phyloP scores from a whole-genome alignment of 2,888 invertebrate species.

The Callosobruchus maculatus region DNA sequence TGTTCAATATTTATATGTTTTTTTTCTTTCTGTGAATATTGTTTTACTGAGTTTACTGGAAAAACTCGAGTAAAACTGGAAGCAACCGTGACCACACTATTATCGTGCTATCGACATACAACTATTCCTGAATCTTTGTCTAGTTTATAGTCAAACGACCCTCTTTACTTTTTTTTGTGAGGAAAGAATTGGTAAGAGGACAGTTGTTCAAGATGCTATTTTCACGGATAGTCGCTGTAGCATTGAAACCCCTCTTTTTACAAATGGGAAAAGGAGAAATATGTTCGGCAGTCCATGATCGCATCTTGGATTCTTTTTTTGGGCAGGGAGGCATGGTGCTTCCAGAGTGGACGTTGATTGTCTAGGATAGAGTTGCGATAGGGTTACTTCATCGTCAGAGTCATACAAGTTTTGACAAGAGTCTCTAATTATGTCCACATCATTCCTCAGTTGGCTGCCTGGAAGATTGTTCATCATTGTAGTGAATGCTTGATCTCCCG shows the following conservation, averaged over 20 bases:
- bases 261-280: conserved; percentile 1
- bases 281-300: conserved; percentile 2
- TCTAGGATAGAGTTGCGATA: conserved; percentile 4
- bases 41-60: background rate
- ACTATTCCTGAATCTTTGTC: too few relatives aligned
- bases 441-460: conserved; percentile 17
- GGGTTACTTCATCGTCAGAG: conserved; percentile 9
- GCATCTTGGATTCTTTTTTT: conserved; percentile 5
- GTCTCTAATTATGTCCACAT: conserved; percentile 12
- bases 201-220: too few relatives aligned
- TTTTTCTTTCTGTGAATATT: conserved; percentile 8
- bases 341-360: background rate
- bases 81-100: conserved; percentile 20
- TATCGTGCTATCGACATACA: conserved; percentile 19
- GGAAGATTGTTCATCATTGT: conserved; percentile 16
- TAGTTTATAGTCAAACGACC: conserved; percentile 16
- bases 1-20: background rate
- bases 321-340: background rate
- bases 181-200: conserved; percentile 5
- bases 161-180: conserved; percentile 13
- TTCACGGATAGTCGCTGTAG: too few relatives aligned
- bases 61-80: conserved; percentile 14
- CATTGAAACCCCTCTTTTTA: conserved; percentile 8
- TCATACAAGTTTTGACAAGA: conserved; percentile 3
- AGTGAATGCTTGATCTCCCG: conserved; percentile 14